Conservation (phyloP, 2,113 vertebrate genomes). For the Haemorhous mexicanus region DNA sequence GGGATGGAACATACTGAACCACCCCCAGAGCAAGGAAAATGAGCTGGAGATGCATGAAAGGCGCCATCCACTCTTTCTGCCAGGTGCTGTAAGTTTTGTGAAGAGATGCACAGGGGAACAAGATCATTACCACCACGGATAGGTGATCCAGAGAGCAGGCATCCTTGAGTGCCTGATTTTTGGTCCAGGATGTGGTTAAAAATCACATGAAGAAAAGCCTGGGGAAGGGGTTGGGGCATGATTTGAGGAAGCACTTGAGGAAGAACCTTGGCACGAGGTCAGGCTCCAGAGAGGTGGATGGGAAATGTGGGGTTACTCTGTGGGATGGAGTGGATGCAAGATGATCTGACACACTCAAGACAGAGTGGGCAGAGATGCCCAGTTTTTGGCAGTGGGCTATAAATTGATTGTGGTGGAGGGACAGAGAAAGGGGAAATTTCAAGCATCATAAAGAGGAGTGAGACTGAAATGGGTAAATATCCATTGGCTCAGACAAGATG, state of each 20-base stretch:
- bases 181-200: background rate
- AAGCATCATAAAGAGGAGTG: background rate
- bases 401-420: background rate
- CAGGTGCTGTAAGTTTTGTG: background rate
- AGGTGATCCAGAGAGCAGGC: background rate
- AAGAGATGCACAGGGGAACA: background rate
- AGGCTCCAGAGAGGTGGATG: background rate
- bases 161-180: background rate
- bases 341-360: background rate
- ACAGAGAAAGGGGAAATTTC: background rate
- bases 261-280: background rate
- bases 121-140: background rate
- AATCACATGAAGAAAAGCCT: background rate
- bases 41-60: background rate
- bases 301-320: background rate
- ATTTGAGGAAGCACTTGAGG: background rate
- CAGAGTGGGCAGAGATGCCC: background rate
- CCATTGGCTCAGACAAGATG: background rate
- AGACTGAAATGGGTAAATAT: background rate
- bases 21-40: fast-evolving
- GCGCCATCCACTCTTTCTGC: background rate
- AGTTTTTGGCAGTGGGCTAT: background rate
- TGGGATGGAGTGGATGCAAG: background rate
- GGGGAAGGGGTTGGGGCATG: background rate
- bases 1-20: background rate